Conservation (phyloP, 1,140 invertebrate species). For the Drosophila ercepeae region DNA sequence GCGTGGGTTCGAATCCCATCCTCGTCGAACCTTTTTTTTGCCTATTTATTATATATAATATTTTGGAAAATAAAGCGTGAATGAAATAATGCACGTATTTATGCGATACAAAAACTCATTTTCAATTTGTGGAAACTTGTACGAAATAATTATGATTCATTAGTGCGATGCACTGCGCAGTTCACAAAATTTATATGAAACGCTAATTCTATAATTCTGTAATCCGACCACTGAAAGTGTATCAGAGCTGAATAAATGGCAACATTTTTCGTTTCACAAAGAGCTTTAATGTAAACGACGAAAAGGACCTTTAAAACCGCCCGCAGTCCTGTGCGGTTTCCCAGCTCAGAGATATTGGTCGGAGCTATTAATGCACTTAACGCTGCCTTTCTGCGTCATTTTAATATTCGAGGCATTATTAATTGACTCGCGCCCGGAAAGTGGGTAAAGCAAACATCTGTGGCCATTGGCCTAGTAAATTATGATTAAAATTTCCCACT, state of each 20-base stretch:
- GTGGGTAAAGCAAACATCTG: conserved; percentile 26
- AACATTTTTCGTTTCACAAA: not conserved
- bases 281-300: not conserved
- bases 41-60: not conserved
- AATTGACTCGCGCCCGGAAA: conserved; percentile 37
- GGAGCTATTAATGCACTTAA: conserved; percentile 40
- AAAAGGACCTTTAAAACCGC: not conserved
- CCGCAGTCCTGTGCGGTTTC: not conserved
- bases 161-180: not conserved
- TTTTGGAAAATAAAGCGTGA: not conserved
- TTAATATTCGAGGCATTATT: conserved; percentile 27
- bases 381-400: conserved; percentile 32
- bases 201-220: too few relatives aligned
- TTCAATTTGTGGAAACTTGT: too few relatives aligned
- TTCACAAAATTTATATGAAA: not conserved
- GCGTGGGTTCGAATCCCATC: conserved; percentile 96
- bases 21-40: conserved; percentile 86
- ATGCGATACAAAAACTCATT: not conserved
- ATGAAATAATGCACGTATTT: not conserved
- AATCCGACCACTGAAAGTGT: too few relatives aligned
- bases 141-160: conserved; percentile 11
- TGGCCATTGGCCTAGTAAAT: conserved; percentile 23
- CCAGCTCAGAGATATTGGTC: not conserved
- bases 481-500: conserved; percentile 23
- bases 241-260: not conserved